Base-by-base conservation (phyloP, 2,113 vertebrate genomes). In the Phaetusa simplex region DNA sequence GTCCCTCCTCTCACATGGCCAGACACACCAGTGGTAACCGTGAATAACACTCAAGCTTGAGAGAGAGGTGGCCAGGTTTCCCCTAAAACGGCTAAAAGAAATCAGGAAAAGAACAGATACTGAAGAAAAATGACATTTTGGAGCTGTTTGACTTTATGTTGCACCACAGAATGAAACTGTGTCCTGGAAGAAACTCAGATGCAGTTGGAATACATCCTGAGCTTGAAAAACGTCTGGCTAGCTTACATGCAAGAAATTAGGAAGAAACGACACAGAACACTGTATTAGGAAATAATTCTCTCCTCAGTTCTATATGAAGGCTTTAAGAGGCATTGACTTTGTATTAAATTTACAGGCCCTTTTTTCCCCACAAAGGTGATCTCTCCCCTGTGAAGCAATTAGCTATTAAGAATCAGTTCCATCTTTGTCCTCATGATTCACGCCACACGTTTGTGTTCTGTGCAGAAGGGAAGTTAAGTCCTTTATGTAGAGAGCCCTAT, bases 341-440 rank as follows among this genome's bases (percentile, higher is more conserved):
- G 8, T 80, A 36, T 90, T 73, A 73, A 88, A 91, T 94, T 95
- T 95, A 92, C 61, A 49, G 47, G 9, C 45, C 64, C 26, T 53
- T 84, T 88, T 83, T 71, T 9, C 47, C 38, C 21, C 55, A 77
- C 91, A 85, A 92, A 89, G 34, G 24, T 76, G 84, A 89, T 96
- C 14, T 93, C 50, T 95, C 86, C 86, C 86, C 50, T 73, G 89
- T 91, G 93, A 89, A 91, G 70, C 70, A 95, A 94, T 95, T 95
- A 95, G 64, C 70, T 90, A 58, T 94, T 97, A 91, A 79, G 77
- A 82, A 69, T 62, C 67, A 62, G 78, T 87, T 94, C 95, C 32
- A 29, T 96, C 86, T 91, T 89, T 77, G 86, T 94, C 58, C 70
- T 93, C 45, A 8, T 93, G 86, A 95, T 96, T 96, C 93, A 96